A percentile compares a stretch with the other conserved stretches of the same genome.
Conservation (phyloP, 1,140 invertebrate genomes). For the Drosophila pandora region DNA sequence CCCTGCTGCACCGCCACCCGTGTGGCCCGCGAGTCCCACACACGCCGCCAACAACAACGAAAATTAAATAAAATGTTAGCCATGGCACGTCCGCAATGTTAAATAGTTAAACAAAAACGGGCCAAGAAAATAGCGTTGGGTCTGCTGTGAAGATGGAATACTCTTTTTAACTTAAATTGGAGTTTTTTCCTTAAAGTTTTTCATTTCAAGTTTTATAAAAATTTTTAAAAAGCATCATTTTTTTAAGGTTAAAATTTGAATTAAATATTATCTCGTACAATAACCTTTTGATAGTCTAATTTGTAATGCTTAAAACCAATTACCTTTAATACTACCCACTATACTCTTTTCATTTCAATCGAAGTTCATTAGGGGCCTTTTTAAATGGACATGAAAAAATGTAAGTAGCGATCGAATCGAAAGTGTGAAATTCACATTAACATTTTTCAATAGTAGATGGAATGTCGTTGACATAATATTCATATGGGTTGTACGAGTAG, state of each 20-base stretch:
- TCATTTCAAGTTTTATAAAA: neutral
- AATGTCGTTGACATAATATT: slow-evolving; percentile 18
- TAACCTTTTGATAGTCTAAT: too few relatives aligned
- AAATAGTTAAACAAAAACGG: slow-evolving; percentile 43
- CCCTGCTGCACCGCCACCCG: neutral
- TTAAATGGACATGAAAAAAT: slow-evolving; percentile 32
- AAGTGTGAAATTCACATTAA: slow-evolving; percentile 37
- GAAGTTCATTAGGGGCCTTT: slow-evolving; percentile 35
- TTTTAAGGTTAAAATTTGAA: too few relatives aligned
- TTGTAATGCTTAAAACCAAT: neutral
- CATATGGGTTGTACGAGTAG: neutral
- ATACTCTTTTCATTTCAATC: neutral
- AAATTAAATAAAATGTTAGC: slow-evolving; percentile 63
- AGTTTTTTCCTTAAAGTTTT: neutral
- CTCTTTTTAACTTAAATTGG: neutral
- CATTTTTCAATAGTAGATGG: slow-evolving; percentile 12
- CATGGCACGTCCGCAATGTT: slow-evolving; percentile 53
- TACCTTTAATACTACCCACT: neutral
- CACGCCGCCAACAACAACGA: slow-evolving; percentile 23
- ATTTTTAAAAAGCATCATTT: neutral
- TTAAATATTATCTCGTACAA: too few relatives aligned
- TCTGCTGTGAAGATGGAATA: slow-evolving; percentile 3
- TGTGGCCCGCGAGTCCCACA: slow-evolving; percentile 14
- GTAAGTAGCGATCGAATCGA: slow-evolving; percentile 19
- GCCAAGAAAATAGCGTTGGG: neutral